Conservation (phyloP, 2,888 invertebrate genomes). For the Phengaris alcon region DNA sequence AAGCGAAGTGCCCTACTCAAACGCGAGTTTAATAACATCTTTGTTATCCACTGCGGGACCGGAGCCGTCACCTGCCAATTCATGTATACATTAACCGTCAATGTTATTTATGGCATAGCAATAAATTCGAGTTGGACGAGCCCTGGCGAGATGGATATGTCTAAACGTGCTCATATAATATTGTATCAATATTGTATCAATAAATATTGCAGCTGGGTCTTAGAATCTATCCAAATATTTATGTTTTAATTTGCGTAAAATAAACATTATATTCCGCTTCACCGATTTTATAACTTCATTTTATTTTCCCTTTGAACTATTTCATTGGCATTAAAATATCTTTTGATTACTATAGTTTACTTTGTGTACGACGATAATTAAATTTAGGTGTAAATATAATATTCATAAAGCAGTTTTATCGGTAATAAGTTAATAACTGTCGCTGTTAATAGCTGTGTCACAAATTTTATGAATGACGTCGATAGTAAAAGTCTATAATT, state of each 20-base stretch:
- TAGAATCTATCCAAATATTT: slow-evolving; percentile 29
- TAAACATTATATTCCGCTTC: slow-evolving; percentile 19
- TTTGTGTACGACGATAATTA: slow-evolving; percentile 20
- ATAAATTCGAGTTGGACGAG: slow-evolving; percentile 44
- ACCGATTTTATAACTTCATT: slow-evolving; percentile 24
- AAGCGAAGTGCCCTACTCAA: slow-evolving; percentile 15
- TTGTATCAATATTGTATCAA: slow-evolving; percentile 40
- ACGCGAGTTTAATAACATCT: slow-evolving; percentile 31
- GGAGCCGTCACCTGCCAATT: slow-evolving; percentile 42
- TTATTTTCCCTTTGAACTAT: slow-evolving; percentile 23
- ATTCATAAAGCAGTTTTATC: slow-evolving; percentile 26
- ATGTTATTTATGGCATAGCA: slow-evolving; percentile 48
- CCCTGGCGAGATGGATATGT: slow-evolving; percentile 40
- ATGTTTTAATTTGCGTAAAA: slow-evolving; percentile 24
- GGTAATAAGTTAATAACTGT: slow-evolving; percentile 18
- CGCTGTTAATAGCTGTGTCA: slow-evolving; percentile 10
- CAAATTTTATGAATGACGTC: slow-evolving; percentile 8
- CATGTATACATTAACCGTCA: slow-evolving; percentile 43
- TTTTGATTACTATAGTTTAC: slow-evolving; percentile 18
- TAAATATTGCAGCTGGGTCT: slow-evolving; percentile 33
- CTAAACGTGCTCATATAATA: slow-evolving; percentile 38
- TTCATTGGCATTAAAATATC: slow-evolving; percentile 16
- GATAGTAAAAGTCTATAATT: neutral
- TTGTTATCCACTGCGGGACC: slow-evolving; percentile 40
- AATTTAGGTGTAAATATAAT: slow-evolving; percentile 22